Conservation (phyloP, 2,888 invertebrate species). For the Cephus runcator region DNA sequence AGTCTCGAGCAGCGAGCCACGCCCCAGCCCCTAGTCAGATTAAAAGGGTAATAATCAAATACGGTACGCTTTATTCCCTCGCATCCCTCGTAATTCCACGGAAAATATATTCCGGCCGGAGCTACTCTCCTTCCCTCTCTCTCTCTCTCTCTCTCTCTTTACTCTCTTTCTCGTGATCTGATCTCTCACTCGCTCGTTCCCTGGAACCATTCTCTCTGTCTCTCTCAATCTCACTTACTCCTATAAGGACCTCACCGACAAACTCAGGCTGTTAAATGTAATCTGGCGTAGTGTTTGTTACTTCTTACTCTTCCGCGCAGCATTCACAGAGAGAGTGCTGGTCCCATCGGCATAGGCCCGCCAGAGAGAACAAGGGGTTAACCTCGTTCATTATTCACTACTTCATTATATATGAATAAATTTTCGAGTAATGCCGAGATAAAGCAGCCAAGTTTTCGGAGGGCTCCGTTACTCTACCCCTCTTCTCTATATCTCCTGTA, state of each 20-base stretch:
- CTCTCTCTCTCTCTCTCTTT: too few species aligned
- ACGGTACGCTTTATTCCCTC: conserved; percentile 55
- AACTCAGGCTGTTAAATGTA: conserved; percentile 55
- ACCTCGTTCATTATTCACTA: conserved; percentile 61
- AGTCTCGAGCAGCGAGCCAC: conserved; percentile 8
- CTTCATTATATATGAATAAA: conserved; percentile 67
- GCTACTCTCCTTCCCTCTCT: background rate
- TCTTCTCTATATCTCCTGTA: conserved; percentile 1
- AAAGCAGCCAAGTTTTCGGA: conserved; percentile 66
- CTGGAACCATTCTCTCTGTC: background rate
- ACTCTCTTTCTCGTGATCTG: background rate
- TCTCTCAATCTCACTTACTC: background rate
- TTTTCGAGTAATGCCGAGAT: conserved; percentile 66
- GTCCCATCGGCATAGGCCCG: conserved; percentile 49
- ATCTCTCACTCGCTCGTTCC: background rate
- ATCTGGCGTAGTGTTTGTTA: conserved; percentile 59
- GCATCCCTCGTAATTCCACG: conserved; percentile 52
- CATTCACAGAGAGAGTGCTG: conserved; percentile 24
- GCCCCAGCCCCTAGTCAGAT: conserved; percentile 36
- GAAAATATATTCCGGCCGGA: conserved; percentile 51
- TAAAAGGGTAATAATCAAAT: conserved; percentile 65
- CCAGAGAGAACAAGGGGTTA: conserved; percentile 64
- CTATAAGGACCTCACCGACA: conserved; percentile 13
- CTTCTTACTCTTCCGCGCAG: conserved; percentile 46
- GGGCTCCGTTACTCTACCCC: conserved; percentile 11